A percentile compares a stretch with the other conserved stretches of the same genome.
Conservation (phyloP, 2,888 invertebrate species). For the Opisthograptis luteolata region DNA sequence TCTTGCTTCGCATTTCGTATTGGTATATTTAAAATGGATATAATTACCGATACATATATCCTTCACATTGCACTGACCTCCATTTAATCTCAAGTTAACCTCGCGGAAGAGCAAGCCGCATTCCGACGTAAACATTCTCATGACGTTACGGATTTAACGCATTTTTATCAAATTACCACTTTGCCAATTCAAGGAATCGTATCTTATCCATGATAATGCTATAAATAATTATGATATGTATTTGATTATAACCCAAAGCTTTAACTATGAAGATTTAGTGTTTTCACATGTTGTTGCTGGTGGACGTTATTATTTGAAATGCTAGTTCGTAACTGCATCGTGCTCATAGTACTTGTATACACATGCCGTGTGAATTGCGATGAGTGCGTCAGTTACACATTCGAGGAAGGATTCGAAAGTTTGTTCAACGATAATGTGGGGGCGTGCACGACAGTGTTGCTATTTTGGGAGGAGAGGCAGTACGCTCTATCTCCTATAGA, state of each 20-base stretch:
- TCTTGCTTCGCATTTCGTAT: too few relatives aligned
- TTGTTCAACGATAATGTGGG: constrained; percentile 43
- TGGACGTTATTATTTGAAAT: constrained; percentile 34
- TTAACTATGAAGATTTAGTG: constrained; percentile 42
- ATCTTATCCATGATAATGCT: constrained; percentile 49
- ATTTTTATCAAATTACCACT: constrained; percentile 29
- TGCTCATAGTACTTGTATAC: constrained; percentile 31
- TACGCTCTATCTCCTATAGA: constrained; percentile 41
- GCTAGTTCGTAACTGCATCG: constrained; percentile 28
- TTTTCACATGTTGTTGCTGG: constrained; percentile 37
- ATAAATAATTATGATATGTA: constrained; percentile 44
- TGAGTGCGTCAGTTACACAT: constrained; percentile 52
- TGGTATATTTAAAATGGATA: too few relatives aligned
- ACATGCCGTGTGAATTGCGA: constrained; percentile 41
- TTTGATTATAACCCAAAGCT: constrained; percentile 41
- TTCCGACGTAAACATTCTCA: not conserved
- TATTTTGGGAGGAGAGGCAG: constrained; percentile 44
- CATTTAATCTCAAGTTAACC: constrained; percentile 13
- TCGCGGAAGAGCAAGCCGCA: constrained; percentile 4
- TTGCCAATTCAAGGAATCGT: constrained; percentile 39
- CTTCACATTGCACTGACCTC: constrained; percentile 14
- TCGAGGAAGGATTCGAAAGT: constrained; percentile 48
- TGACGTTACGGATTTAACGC: constrained; percentile 18
- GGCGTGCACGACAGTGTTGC: constrained; percentile 34
- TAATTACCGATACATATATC: too few relatives aligned